Percentiles rank a stretch among this genome's conserved stretches.
These are phyloP conservation scores for Brachionus rubens DNA, from an alignment of 1,140 invertebrate genomes.

Conservation along the genomic window DNA sequence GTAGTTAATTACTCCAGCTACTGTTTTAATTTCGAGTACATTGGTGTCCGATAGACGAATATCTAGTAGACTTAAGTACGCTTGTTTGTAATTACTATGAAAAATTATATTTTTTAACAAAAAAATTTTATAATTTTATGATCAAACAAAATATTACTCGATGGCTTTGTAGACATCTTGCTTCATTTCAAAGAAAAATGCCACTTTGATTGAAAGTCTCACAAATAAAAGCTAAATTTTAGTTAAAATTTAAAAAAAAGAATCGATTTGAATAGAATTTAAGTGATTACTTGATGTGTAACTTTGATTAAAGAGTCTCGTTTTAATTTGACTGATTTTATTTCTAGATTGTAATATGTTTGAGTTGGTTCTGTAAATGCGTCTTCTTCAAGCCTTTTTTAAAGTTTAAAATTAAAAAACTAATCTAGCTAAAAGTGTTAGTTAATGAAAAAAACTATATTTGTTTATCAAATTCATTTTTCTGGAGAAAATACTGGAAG, in stretches of 20 bases:
- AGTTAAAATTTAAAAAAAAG: not conserved
- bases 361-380: constrained; percentile 88
- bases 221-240: constrained; percentile 73
- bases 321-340: constrained; percentile 80
- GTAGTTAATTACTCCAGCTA: constrained; percentile 92
- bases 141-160: constrained; percentile 67
- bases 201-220: constrained; percentile 93
- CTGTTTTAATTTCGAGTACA: constrained; percentile 83
- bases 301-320: constrained; percentile 85
- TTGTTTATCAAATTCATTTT: too few species aligned
- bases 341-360: constrained; percentile 83
- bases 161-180: constrained; percentile 81
- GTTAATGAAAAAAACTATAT: too few species aligned
- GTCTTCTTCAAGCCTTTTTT: constrained; percentile 64
- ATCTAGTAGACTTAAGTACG: constrained; percentile 82
- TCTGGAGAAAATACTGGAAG: too few species aligned
- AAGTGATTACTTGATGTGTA: constrained; percentile 69
- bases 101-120: not conserved
- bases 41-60: constrained; percentile 82
- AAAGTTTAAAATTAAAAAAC: constrained; percentile 48
- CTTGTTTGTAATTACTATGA: constrained; percentile 81
- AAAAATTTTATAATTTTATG: not conserved
- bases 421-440: not conserved
- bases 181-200: constrained; percentile 87
- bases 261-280: not conserved